Evolutionary conservation across 1,140 invertebrate genomes (phyloP).

Genomic region (Holotrichia oblita): DNA sequence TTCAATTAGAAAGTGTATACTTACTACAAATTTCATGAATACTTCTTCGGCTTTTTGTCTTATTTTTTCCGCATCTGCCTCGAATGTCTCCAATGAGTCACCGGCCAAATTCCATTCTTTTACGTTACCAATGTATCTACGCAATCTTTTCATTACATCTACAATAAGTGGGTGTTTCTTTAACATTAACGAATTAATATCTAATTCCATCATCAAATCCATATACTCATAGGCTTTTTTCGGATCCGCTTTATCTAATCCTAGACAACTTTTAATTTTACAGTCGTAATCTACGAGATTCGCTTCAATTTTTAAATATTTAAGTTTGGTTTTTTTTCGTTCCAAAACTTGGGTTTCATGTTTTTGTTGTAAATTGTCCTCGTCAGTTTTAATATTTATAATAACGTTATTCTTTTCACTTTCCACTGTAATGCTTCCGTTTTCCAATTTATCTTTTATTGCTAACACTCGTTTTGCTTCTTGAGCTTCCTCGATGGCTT

Average conservation of each 20-base stretch:
- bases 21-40: slow-evolving; percentile 71
- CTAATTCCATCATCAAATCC: slow-evolving; percentile 69
- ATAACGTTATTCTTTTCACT: slow-evolving; percentile 42
- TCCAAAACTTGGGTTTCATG: slow-evolving; percentile 59
- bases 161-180: slow-evolving; percentile 87
- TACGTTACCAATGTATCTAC: slow-evolving; percentile 79
- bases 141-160: slow-evolving; percentile 71
- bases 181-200: slow-evolving; percentile 80
- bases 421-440: slow-evolving; percentile 39
- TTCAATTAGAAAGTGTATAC: no score
- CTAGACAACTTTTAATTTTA: slow-evolving; percentile 54
- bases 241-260: slow-evolving; percentile 61
- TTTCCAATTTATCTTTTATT: slow-evolving; percentile 39
- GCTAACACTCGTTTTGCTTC: slow-evolving; percentile 45
- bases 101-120: slow-evolving; percentile 74
- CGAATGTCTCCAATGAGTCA: slow-evolving; percentile 69
- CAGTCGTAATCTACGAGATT: slow-evolving; percentile 53
- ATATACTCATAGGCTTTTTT: slow-evolving; percentile 64
- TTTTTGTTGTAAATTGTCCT: slow-evolving; percentile 57
- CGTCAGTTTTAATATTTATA: slow-evolving; percentile 46
- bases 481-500: slow-evolving; percentile 51
- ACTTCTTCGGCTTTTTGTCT: slow-evolving; percentile 72
- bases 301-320: slow-evolving; percentile 52
- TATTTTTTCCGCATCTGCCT: slow-evolving; percentile 72
- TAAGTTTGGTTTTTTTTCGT: slow-evolving; percentile 49